phyloP scores from a whole-genome alignment of 2,888 invertebrate species.

The Colletes collaris region DNA sequence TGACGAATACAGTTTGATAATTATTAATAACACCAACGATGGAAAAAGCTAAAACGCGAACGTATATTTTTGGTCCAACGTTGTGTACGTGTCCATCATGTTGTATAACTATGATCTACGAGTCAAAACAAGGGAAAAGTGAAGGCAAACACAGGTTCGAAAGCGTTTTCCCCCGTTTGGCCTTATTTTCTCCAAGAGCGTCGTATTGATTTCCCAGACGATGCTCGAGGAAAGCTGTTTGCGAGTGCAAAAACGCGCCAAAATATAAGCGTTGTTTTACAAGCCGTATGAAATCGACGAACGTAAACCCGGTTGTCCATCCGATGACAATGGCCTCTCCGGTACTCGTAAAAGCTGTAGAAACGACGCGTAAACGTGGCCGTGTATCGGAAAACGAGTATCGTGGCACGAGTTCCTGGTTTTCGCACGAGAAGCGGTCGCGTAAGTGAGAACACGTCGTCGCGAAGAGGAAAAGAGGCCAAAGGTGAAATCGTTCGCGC shows the following conservation, averaged over 20 bases:
- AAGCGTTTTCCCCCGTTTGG: no score
- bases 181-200: no score
- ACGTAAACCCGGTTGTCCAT: constrained; percentile 27
- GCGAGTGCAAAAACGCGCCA: neutral
- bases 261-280: constrained; percentile 13
- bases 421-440: neutral
- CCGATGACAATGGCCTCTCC: neutral
- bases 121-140: neutral
- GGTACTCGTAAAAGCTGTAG: constrained; percentile 18
- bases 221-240: constrained; percentile 5
- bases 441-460: no score
- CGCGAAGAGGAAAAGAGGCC: neutral
- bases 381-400: constrained; percentile 4
- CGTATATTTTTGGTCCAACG: no score
- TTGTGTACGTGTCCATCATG: no score
- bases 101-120: no score
- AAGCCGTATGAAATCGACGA: neutral
- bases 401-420: neutral
- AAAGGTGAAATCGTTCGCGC: constrained; percentile 14
- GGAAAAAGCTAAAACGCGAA: no score
- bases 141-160: neutral
- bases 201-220: constrained; percentile 11
- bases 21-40: no score
- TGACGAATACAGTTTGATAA: no score
- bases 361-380: constrained; percentile 5